Percentiles rank a stretch among this genome's conserved stretches.
phyloP scores from a whole-genome alignment of 2,113 vertebrate species.

The Caranx melampygus region DNA sequence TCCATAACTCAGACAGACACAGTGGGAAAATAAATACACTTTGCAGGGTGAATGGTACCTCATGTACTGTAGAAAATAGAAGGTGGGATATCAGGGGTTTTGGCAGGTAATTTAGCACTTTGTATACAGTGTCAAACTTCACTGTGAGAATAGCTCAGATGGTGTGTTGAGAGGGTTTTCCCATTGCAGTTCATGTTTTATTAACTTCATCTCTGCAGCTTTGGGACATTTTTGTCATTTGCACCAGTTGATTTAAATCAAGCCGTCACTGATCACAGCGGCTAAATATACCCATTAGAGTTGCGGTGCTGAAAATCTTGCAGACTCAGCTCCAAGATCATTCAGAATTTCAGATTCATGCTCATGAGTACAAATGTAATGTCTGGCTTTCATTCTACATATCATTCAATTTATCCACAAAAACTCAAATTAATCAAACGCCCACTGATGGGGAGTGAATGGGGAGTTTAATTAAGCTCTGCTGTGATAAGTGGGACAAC shows the following conservation, averaged over 20 bases:
- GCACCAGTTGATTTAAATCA: slow-evolving; percentile 57
- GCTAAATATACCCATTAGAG: slow-evolving; percentile 44
- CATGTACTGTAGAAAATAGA: slow-evolving; percentile 60
- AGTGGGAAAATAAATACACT: slow-evolving; percentile 71
- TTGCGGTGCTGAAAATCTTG: slow-evolving; percentile 29
- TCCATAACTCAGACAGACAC: slow-evolving; percentile 67
- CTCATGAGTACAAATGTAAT: slow-evolving; percentile 48
- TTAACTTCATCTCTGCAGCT: slow-evolving; percentile 54
- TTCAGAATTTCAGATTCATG: slow-evolving; percentile 55
- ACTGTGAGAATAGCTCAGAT: slow-evolving; percentile 58
- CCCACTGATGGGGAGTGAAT: slow-evolving; percentile 72
- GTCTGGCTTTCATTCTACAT: slow-evolving; percentile 51
- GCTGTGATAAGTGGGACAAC: slow-evolving; percentile 75
- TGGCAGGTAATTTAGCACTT: slow-evolving; percentile 76
- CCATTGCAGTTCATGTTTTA: slow-evolving; percentile 57
- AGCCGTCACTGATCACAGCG: slow-evolving; percentile 49
- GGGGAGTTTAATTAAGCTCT: slow-evolving; percentile 77
- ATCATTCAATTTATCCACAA: slow-evolving; percentile 69
- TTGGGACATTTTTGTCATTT: slow-evolving; percentile 54
- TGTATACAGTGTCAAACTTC: slow-evolving; percentile 72
- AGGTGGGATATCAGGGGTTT: slow-evolving; percentile 59
- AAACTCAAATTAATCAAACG: slow-evolving; percentile 77
- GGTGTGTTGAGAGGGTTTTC: slow-evolving; percentile 51
- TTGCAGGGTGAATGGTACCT: slow-evolving; percentile 64
- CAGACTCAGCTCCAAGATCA: slow-evolving; percentile 45